These are phyloP conservation scores for Leuciscus idus DNA, from an alignment of 2,113 vertebrate species.

Conservation along the genomic window DNA sequence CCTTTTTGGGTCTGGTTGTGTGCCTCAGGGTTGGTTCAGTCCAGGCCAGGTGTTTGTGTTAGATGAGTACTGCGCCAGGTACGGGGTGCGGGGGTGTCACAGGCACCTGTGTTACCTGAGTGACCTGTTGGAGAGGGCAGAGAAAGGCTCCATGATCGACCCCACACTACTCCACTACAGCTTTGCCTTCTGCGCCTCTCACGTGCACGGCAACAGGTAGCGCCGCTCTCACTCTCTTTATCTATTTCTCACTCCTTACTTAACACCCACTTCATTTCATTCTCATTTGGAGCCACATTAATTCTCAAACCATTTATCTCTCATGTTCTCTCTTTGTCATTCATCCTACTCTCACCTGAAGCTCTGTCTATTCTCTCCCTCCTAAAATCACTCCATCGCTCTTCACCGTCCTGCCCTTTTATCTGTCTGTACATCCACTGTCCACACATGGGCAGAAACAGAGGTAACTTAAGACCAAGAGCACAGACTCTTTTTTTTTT, in stretches of 20 bases:
- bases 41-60: constrained; percentile 98
- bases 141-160: constrained; percentile 98
- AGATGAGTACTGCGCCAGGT: constrained; percentile 97
- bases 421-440: constrained; percentile 30
- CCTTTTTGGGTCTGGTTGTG: background rate
- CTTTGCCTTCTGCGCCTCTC: constrained; percentile 98
- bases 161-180: constrained; percentile 99
- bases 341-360: background rate
- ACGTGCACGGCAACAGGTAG: constrained; percentile 98
- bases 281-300: background rate
- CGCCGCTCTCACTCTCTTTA: background rate
- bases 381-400: constrained; percentile 40
- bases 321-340: constrained; percentile 17
- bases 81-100: constrained; percentile 96
- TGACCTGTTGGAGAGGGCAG: constrained; percentile 93
- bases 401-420: constrained; percentile 40
- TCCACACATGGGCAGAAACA: constrained; percentile 33
- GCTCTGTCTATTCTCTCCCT: background rate
- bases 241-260: background rate
- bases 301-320: constrained; percentile 22
- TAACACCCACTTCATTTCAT: background rate
- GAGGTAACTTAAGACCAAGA: constrained; percentile 33
- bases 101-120: constrained; percentile 96
- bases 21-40: constrained; percentile 96
- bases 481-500: background rate